Conservation (phyloP, 2,888 invertebrate genomes). For the Drosophila robusta region DNA sequence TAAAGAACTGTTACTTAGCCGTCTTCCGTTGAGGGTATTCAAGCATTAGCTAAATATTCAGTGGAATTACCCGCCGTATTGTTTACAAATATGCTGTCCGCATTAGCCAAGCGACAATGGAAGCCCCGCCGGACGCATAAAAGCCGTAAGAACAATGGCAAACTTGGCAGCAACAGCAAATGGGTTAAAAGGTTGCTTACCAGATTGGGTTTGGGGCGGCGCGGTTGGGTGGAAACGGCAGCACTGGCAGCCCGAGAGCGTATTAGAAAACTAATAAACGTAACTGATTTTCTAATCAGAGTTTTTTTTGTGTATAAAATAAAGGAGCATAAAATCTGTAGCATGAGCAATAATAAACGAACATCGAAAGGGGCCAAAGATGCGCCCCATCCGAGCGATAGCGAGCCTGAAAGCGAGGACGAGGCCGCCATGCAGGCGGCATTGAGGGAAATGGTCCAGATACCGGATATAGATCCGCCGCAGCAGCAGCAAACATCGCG, state of each 20-base stretch:
- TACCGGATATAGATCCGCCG: slow-evolving; percentile 48
- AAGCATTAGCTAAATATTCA: not conserved
- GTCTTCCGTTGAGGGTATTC: slow-evolving; percentile 24
- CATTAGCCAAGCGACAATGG: slow-evolving; percentile 57
- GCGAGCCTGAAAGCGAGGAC: slow-evolving; percentile 30
- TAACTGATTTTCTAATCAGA: slow-evolving; percentile 69
- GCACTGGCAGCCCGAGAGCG: slow-evolving; percentile 16
- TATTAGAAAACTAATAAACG: slow-evolving; percentile 17
- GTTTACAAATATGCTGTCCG: slow-evolving; percentile 60
- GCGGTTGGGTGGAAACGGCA: not conserved
- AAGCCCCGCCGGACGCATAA: slow-evolving; percentile 59
- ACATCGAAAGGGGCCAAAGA: not conserved
- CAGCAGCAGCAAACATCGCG: not conserved
- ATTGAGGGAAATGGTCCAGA: slow-evolving; percentile 49
- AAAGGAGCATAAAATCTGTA: slow-evolving; percentile 9
- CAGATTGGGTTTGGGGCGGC: not conserved
- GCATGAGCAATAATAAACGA: slow-evolving; percentile 10
- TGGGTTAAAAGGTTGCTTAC: slow-evolving; percentile 53
- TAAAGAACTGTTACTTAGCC: not conserved
- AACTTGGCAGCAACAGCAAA: slow-evolving; percentile 29
- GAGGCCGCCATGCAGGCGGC: slow-evolving; percentile 50
- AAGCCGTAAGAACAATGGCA: slow-evolving; percentile 54
- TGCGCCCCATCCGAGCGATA: not conserved
- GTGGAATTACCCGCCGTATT: slow-evolving; percentile 12
- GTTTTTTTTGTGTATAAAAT: slow-evolving; percentile 8